phyloP scores from a whole-genome alignment of 2,113 vertebrate species.

The Gallinago media region DNA sequence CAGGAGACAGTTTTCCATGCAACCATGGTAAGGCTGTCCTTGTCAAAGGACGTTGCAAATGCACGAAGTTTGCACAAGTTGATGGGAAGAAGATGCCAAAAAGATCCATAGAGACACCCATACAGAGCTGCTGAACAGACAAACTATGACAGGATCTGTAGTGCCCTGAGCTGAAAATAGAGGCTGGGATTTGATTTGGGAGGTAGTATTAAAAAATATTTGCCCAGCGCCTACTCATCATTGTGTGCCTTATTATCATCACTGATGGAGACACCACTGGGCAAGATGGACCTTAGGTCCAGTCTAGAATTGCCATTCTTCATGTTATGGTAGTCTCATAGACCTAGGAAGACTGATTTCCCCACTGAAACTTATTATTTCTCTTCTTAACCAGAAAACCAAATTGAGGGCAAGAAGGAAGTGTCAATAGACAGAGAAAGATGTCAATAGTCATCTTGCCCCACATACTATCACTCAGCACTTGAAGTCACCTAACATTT shows the following conservation, averaged over 20 bases:
- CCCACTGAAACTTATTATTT: not conserved
- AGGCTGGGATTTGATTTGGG: not conserved
- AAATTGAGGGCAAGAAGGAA: not conserved
- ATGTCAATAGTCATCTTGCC: not conserved
- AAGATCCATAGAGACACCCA: not conserved
- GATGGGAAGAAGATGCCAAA: not conserved
- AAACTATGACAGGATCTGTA: not conserved
- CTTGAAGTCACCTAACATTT: not conserved
- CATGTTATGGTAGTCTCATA: accelerated
- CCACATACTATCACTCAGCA: not conserved
- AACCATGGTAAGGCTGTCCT: not conserved
- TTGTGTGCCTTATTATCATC: no score
- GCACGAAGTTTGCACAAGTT: not conserved
- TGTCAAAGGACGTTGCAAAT: accelerated
- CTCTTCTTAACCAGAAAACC: not conserved
- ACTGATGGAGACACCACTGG: not conserved
- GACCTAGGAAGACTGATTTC: not conserved
- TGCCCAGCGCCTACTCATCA: not conserved
- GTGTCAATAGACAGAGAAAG: not conserved
- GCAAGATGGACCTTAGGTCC: not conserved
- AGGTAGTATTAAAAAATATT: not conserved
- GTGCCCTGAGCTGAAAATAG: not conserved
- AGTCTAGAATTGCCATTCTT: not conserved
- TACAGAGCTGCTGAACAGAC: not conserved
- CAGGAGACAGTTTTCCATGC: not conserved